Conservation (phyloP, 2,888 invertebrate genomes). For the Thereva unica region DNA sequence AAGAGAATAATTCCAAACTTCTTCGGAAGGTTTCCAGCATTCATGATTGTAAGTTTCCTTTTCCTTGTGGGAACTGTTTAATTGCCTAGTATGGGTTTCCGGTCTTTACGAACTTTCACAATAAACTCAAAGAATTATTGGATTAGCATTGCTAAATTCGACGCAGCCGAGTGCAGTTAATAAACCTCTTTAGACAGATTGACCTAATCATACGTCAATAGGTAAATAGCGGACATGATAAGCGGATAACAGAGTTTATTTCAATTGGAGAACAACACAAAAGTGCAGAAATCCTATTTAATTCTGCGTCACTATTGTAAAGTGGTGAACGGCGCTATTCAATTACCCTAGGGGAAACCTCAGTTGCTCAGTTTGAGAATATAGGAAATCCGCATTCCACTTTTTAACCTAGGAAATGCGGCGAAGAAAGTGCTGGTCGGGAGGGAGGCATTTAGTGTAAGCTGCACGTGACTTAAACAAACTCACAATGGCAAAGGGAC, state of each 20-base stretch:
- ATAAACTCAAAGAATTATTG: no score
- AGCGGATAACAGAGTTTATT: slow-evolving; percentile 5
- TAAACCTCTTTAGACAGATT: slow-evolving; percentile 13
- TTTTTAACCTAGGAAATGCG: not conserved
- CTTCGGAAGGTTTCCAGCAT: no score
- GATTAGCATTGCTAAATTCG: no score
- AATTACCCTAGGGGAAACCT: slow-evolving; percentile 21
- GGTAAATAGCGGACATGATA: slow-evolving; percentile 27
- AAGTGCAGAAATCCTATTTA: slow-evolving; percentile 8
- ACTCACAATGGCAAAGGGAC: slow-evolving; percentile 19
- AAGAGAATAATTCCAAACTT: no score
- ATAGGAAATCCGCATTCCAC: not conserved
- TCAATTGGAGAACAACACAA: slow-evolving; percentile 23
- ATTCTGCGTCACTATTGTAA: no score
- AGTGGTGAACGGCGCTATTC: not conserved
- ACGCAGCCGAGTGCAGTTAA: not conserved
- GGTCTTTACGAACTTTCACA: no score
- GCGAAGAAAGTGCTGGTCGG: not conserved
- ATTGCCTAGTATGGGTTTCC: no score
- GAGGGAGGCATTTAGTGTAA: slow-evolving; percentile 36
- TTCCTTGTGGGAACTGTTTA: no score
- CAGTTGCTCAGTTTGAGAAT: slow-evolving; percentile 28
- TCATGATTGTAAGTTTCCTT: no score
- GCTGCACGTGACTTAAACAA: slow-evolving; percentile 41
- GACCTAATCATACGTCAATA: slow-evolving; percentile 26